These are phyloP conservation scores for Euphydryas editha DNA, from an alignment of 2,888 invertebrate genomes.

Conservation along the genomic window DNA sequence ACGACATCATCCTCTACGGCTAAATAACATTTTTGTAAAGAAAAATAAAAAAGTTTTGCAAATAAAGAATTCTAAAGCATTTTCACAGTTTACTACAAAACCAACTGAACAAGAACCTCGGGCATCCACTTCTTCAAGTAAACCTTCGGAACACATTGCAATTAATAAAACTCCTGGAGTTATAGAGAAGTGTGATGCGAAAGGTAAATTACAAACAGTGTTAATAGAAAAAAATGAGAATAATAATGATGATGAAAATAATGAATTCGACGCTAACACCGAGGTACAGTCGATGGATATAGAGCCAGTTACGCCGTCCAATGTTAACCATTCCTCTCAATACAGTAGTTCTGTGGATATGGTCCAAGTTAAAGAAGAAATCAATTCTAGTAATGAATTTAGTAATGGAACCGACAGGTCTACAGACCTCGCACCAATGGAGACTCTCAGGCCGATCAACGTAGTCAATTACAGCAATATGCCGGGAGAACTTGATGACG, in stretches of 20 bases:
- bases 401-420: slow-evolving; percentile 60
- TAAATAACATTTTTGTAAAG: slow-evolving; percentile 75
- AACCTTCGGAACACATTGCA: slow-evolving; percentile 63
- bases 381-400: slow-evolving; percentile 68
- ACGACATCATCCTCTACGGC: slow-evolving; percentile 51
- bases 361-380: slow-evolving; percentile 68
- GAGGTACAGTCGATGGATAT: slow-evolving; percentile 74
- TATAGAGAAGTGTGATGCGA: slow-evolving; percentile 41
- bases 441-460: slow-evolving; percentile 71
- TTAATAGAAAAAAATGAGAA: slow-evolving; percentile 63
- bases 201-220: slow-evolving; percentile 58
- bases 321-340: slow-evolving; percentile 50
- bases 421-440: slow-evolving; percentile 56
- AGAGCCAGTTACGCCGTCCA: slow-evolving; percentile 60
- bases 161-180: slow-evolving; percentile 55
- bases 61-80: slow-evolving; percentile 69
- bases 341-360: slow-evolving; percentile 53
- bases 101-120: slow-evolving; percentile 50
- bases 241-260: slow-evolving; percentile 51
- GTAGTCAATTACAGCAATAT: slow-evolving; percentile 72
- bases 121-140: slow-evolving; percentile 62
- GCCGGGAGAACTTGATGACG: slow-evolving; percentile 68
- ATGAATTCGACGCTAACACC: slow-evolving; percentile 67
- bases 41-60: slow-evolving; percentile 76
- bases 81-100: slow-evolving; percentile 38